Evolutionary conservation across 2,113 vertebrate genomes (phyloP).

Genomic region (Cricetomys ansorgei): DNA sequence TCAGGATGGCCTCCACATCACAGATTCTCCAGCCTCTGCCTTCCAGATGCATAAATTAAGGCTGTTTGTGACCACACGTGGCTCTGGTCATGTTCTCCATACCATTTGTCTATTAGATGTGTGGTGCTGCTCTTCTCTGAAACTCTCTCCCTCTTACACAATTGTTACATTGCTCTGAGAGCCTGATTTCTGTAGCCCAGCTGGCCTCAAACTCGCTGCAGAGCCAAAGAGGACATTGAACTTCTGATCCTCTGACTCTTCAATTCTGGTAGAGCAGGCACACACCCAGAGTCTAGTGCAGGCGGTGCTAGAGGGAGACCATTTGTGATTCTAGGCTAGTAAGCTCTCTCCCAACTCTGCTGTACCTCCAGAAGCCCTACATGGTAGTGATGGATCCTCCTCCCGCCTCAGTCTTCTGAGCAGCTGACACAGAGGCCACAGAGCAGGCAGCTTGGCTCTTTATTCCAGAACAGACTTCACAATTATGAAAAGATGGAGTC

Average conservation of each 20-base stretch:
- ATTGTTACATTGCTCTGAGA: neutral
- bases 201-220: neutral
- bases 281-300: neutral
- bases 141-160: no score
- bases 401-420: neutral
- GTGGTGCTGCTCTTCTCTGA: no score
- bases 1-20: neutral
- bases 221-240: neutral
- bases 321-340: neutral
- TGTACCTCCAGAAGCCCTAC: neutral
- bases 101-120: no score
- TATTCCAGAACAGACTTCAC: neutral
- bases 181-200: neutral
- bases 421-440: neutral
- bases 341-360: neutral
- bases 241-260: neutral
- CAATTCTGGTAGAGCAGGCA: neutral
- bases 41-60: neutral
- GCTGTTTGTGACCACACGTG: no score
- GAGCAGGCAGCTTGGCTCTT: neutral
- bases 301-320: neutral
- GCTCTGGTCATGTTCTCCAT: no score
- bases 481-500: neutral
- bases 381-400: neutral
- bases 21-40: neutral